These are phyloP conservation scores for Numida meleagris DNA, from an alignment of 2,113 vertebrate genomes.

Conservation along the genomic window DNA sequence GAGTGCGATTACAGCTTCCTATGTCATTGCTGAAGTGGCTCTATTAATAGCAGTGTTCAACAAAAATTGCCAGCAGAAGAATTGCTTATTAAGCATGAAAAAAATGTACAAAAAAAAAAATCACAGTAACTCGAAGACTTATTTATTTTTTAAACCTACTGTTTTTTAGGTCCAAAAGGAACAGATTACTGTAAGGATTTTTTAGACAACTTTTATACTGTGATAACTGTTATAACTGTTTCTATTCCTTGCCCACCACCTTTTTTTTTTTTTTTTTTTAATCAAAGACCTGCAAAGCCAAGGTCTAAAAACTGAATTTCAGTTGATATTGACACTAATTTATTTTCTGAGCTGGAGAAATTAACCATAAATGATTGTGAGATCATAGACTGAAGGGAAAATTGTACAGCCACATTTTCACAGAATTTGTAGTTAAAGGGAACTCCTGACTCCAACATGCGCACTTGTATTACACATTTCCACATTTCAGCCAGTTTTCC, in stretches of 20 bases:
- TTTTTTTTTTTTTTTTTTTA: neutral
- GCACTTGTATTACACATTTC: neutral
- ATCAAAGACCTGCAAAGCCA: neutral
- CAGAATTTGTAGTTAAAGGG: neutral
- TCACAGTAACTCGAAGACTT: neutral
- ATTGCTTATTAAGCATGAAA: slow-evolving; percentile 28
- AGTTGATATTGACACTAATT: neutral
- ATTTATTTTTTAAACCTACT: neutral
- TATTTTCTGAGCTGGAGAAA: neutral
- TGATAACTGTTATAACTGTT: neutral
- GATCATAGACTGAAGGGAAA: neutral
- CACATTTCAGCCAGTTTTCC: neutral
- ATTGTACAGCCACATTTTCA: neutral
- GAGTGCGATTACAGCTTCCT: slow-evolving; percentile 26
- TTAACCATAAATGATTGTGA: neutral
- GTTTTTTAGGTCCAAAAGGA: neutral
- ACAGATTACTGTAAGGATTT: neutral
- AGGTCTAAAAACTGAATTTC: neutral
- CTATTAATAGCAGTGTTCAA: slow-evolving; percentile 42
- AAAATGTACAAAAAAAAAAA: neutral
- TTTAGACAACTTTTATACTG: neutral
- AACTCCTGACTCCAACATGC: neutral
- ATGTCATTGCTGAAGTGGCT: slow-evolving; percentile 39
- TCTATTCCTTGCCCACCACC: neutral
- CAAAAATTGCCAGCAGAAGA: slow-evolving; percentile 42